Base-by-base conservation (phyloP, 1,140 invertebrate genomes). In the Drosophila parabipectinata region DNA sequence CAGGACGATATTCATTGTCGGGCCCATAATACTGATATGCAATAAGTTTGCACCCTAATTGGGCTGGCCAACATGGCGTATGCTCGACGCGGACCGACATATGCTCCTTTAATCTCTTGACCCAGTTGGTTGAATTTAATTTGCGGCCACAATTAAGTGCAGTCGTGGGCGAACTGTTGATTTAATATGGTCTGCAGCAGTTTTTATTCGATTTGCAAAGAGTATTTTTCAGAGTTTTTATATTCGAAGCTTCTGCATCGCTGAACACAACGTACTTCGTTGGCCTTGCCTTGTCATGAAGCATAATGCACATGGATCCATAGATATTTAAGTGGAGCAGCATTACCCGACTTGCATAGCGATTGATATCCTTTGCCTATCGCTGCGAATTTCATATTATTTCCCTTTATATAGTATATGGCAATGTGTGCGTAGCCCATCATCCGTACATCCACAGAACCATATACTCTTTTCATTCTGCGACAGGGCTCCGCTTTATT, bases 311-410 rank as follows among this genome's bases (percentile, higher is more conserved):
- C 60, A 78, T 64, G 63, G 47, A 64, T 67, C 47, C 28, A 51
- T 56, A 57, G 50, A 68, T 68, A 69, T 64, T 34, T 59, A 15
- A 55, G 32, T 56, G 48, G 32, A 69, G 52, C 44, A 26, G 61
- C 64, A 45, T 47, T 66, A 54, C 60, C 37, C 37, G 18, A 50
- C 28, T 50, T 45, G 59, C 59, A 51, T 66, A 69, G 26, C 66
- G 63, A 69, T 68, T 67, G 63, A 63, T 78, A 66, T 75, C 79
- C 75, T 45, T 63, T 68, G 68, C 67, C 68, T 83, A 63, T 83
- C 79, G 56, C 28, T 57, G 51, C 37, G 63, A 75, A 54, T 79
- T 83, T 62, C 61, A 75, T 69, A 78, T 58, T 58, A 64, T 75
- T 78, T 69, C 59, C 60, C 21, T 56, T 39, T 57, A 51, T 56